Base-by-base conservation (phyloP, 2,113 vertebrate species). In the Sakesphorus luctuosus region DNA sequence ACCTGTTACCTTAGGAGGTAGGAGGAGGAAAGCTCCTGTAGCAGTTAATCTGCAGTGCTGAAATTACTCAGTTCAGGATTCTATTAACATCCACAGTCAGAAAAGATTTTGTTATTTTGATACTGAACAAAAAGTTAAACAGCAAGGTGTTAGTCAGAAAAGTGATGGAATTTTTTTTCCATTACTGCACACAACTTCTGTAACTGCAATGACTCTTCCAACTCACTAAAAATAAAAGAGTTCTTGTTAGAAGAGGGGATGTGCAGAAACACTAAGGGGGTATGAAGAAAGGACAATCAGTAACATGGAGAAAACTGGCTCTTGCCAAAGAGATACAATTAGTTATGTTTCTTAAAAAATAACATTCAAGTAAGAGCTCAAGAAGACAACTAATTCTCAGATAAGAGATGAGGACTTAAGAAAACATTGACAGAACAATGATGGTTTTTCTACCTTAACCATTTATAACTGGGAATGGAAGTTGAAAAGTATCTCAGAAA, bases 401-500 rank as follows among this genome's bases (percentile, higher is more conserved):
- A 52, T 90, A 73, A 59, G 38, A 50, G 31, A 2, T 2, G 11
- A 71, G 18, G 25, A 84, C 19, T 49, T 68, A 49, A 18, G n/a
- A 53, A 75, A 61, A 40, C 19, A 76, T 8, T 56, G 20, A 56
- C 14, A 58, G 18, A 3, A 59, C 16, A 74, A 65, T 0, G 0
- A 4, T 4, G 1, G 1, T 3, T 29, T 66, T 59, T 71, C 73
- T 61, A 16, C 10, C 40, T 44, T 17, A 68, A 33, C 7, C 15
- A 18, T 47, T 78, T 84, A 12, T 35, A 69, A 55, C 5, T 14
- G 4, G 23, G 12, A 84, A 65, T 1, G 13, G 13, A 80, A 71
- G 6, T 13, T 26, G 50, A n/a, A 89, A 13, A 80, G 7, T 9
- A 25, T 25, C 73, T 40, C 47, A 53, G 7, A 73, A 52, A 5